Conservation (phyloP, 1,140 invertebrate genomes). For the Dryas iulia region DNA sequence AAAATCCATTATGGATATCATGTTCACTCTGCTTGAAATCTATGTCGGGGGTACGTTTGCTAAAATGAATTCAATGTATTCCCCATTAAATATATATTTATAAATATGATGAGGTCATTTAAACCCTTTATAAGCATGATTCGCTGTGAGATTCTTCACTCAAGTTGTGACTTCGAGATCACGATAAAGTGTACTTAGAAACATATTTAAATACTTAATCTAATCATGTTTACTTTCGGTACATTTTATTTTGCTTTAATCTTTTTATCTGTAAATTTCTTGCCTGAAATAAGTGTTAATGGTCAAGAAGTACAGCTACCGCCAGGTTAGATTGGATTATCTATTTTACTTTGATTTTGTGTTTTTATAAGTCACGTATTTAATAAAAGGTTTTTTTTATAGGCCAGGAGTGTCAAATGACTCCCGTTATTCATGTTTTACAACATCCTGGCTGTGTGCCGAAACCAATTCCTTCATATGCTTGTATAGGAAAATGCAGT, state of each 20-base stretch:
- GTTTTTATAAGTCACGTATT: no score
- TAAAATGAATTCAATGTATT: slow-evolving; percentile 52
- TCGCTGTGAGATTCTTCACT: slow-evolving; percentile 25
- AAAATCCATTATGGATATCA: slow-evolving; percentile 31
- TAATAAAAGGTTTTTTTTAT: slow-evolving; percentile 30
- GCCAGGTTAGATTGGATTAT: slow-evolving; percentile 42
- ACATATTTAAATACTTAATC: neutral
- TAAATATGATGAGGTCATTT: slow-evolving; percentile 26
- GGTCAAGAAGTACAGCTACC: slow-evolving; percentile 60
- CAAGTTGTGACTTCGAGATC: neutral
- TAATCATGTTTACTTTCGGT: slow-evolving; percentile 34
- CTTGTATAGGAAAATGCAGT: slow-evolving; percentile 93
- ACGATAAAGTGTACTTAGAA: neutral
- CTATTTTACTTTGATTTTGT: no score
- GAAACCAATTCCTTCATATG: slow-evolving; percentile 95
- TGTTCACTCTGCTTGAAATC: slow-evolving; percentile 41
- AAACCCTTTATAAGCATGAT: slow-evolving; percentile 42
- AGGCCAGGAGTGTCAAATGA: slow-evolving; percentile 93
- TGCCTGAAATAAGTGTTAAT: slow-evolving; percentile 46
- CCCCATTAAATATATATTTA: slow-evolving; percentile 29
- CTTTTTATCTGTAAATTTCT: slow-evolving; percentile 39
- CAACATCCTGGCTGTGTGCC: slow-evolving; percentile 95
- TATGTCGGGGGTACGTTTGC: slow-evolving; percentile 32
- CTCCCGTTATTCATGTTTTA: slow-evolving; percentile 94
- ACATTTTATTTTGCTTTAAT: slow-evolving; percentile 25